These are phyloP conservation scores for Agapostemon virescens DNA, from an alignment of 2,888 invertebrate genomes.

Conservation along the genomic window DNA sequence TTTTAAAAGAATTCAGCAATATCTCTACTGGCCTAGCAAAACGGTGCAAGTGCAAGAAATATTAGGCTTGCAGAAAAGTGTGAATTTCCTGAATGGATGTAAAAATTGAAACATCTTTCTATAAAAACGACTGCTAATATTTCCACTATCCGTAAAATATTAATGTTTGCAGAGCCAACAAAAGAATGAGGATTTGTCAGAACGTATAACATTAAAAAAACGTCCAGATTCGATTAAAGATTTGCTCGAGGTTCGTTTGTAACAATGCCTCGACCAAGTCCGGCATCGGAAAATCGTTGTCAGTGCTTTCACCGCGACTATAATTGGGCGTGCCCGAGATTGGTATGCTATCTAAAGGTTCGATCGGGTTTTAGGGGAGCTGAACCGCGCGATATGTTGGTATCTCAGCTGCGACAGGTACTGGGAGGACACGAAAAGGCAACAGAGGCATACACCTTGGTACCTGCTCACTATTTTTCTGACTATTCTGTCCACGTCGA, in stretches of 20 bases:
- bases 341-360: background rate
- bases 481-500: slow-evolving; percentile 89
- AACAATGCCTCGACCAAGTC: background rate
- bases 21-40: background rate
- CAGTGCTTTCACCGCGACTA: background rate
- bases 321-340: background rate
- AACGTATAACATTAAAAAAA: too few relatives aligned
- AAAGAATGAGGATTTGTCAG: too few relatives aligned
- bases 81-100: too few relatives aligned
- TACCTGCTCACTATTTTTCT: slow-evolving; percentile 89
- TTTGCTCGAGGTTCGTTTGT: too few relatives aligned
- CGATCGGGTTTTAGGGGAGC: slow-evolving; percentile 85
- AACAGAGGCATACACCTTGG: slow-evolving; percentile 91
- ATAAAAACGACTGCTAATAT: too few relatives aligned
- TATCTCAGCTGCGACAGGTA: slow-evolving; percentile 95
- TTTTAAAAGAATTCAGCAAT: too few relatives aligned
- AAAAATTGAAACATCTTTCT: too few relatives aligned
- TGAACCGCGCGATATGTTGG: slow-evolving; percentile 94
- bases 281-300: background rate
- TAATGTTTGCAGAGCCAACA: too few relatives aligned
- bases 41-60: too few relatives aligned
- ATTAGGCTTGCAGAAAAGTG: too few relatives aligned
- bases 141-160: too few relatives aligned
- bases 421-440: slow-evolving; percentile 91
- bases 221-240: too few relatives aligned